These are phyloP conservation scores for Sebastes kiyomatsui DNA, from an alignment of 2,797 vertebrate species.

Conservation along the genomic window DNA sequence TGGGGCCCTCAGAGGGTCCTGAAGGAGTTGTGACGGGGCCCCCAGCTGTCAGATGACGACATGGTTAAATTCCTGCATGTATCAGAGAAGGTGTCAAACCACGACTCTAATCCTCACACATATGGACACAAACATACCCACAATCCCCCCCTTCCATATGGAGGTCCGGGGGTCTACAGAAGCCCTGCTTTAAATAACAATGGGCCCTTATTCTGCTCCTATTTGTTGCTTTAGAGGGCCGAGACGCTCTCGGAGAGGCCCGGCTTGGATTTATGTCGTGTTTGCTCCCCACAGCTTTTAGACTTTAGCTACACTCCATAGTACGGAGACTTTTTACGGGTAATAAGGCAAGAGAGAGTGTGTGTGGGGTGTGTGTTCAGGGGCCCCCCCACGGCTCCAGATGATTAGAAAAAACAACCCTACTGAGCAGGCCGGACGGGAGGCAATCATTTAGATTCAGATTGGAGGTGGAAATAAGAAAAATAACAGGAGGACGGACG, in stretches of 20 bases:
- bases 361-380: slow-evolving; percentile 5
- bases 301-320: slow-evolving; percentile 32
- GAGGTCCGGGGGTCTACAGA: slow-evolving; percentile 4
- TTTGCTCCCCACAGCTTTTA: slow-evolving; percentile 40
- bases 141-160: background rate
- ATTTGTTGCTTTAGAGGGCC: slow-evolving; percentile 40
- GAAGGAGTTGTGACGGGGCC: background rate
- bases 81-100: background rate
- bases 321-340: background rate
- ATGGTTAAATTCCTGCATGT: slow-evolving; percentile 3
- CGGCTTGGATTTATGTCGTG: slow-evolving; percentile 59
- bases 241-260: slow-evolving; percentile 32
- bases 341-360: slow-evolving; percentile 19
- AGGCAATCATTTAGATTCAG: slow-evolving; percentile 39
- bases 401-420: slow-evolving; percentile 66
- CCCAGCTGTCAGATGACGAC: slow-evolving; percentile 9
- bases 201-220: slow-evolving; percentile 22
- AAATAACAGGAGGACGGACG: slow-evolving; percentile 7
- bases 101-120: background rate
- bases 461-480: slow-evolving; percentile 29
- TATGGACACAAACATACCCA: slow-evolving; percentile 20
- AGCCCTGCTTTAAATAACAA: slow-evolving; percentile 62
- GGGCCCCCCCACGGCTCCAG: slow-evolving; percentile 35
- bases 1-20: background rate
- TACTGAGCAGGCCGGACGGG: slow-evolving; percentile 35